Base-by-base conservation (phyloP, 1,140 invertebrate species). In the Tribolium castaneum region DNA sequence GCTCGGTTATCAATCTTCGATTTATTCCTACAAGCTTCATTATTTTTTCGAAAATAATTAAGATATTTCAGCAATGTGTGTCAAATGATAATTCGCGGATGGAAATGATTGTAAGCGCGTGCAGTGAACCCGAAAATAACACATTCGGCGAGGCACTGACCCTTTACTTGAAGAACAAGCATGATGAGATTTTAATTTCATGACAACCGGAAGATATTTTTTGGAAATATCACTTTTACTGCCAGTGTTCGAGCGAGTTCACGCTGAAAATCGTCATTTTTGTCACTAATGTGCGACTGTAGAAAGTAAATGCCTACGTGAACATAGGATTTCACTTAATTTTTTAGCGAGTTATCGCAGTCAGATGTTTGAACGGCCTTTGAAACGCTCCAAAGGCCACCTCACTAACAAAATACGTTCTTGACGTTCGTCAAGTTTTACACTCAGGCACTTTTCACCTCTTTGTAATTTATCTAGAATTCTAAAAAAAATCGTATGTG, bases 281-380 rank as follows among this genome's bases (percentile, higher is more conserved):
- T 59, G 54, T 59, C 54, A 59, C 54, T 59, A 30, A 59, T 59
- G 16, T 30, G 54, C n/a, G 10, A 59, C 54, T 34, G 54, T 59
- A 59, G 54, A 59, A 59, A 59, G 54, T 59, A 59, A 59, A 59
- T 59, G n/a, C 52, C 52, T 12, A 56, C 52, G 56, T 62, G 56
- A 62, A 62, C 59, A 66, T 13, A 66, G 30, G 34, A 66, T 66
- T 66, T 66, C 59, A 66, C 59, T 66, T 66, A 35, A 59, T 59
- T 59, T 59, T 59, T 59, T 59, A 22, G 16, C n/a, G 2, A 59
- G 14, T 59, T 22, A 19, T 52, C 39, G n/a, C 39, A n/a, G n/a
- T 45, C 39, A 2, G 39, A 45, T 45, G 9, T 45, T 45, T 5
- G 39, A 30, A 10, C 39, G 39, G n/a, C 5, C 6, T 45, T 45